Evolutionary conservation across 2,113 vertebrate species (phyloP).

Genomic region (Charadrius vociferus): DNA sequence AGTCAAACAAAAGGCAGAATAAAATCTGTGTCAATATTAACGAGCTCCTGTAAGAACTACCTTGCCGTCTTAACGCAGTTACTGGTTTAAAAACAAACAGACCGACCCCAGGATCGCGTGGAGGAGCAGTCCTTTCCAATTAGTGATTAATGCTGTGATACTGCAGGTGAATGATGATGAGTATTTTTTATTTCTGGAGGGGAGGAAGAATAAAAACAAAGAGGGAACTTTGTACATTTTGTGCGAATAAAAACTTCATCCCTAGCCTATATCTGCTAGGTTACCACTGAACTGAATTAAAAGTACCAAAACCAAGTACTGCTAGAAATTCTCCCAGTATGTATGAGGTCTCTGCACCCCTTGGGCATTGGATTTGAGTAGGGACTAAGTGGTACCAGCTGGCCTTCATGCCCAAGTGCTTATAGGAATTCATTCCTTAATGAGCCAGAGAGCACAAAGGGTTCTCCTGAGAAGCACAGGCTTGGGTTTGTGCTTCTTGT

Average conservation of each 20-base stretch:
- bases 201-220: not conserved
- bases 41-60: not conserved
- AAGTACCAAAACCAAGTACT: not conserved
- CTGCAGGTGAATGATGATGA: not conserved
- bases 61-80: not conserved
- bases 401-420: not conserved
- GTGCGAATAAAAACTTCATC: not conserved
- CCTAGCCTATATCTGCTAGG: not conserved
- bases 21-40: not conserved
- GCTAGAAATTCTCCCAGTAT: not conserved
- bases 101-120: not conserved
- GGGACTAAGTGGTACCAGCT: not conserved
- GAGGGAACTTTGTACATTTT: not conserved
- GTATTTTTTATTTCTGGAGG: not conserved
- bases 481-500: not conserved
- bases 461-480: not conserved
- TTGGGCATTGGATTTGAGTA: not conserved
- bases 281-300: not conserved
- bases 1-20: not conserved
- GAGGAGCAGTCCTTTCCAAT: not conserved
- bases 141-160: not conserved
- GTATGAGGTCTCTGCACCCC: not conserved
- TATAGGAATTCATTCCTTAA: not conserved
- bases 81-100: not conserved
- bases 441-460: not conserved